Evolutionary conservation across 2,113 vertebrate species (phyloP).

Genomic region (Nothocercus julius): DNA sequence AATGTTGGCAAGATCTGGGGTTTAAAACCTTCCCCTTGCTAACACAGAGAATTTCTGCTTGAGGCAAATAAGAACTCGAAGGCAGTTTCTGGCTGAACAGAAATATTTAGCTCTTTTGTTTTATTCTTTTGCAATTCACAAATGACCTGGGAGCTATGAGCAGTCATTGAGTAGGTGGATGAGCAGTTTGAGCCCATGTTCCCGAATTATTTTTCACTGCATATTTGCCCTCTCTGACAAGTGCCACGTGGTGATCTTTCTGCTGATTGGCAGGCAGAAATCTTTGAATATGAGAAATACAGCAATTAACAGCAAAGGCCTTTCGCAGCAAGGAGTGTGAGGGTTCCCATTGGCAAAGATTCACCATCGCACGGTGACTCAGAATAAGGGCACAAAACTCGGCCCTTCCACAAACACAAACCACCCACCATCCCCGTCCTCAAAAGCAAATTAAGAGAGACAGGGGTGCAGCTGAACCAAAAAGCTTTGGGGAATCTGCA

Average conservation of each 20-base stretch:
- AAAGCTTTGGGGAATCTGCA: background rate
- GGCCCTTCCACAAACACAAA: background rate
- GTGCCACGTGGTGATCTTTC: background rate
- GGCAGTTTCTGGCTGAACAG: background rate
- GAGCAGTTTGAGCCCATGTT: background rate
- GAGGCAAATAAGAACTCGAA: background rate
- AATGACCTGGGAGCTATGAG: background rate
- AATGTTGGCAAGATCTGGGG: background rate
- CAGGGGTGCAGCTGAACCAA: background rate
- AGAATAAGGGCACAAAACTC: background rate
- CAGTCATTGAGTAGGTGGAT: background rate
- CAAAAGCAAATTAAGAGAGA: background rate
- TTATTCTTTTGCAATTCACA: background rate
- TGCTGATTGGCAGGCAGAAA: background rate
- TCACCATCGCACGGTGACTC: rapidly evolving
- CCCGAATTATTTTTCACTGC: background rate
- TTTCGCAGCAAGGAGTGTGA: background rate
- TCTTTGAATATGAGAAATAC: background rate
- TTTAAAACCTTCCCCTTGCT: background rate
- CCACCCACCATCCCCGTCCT: background rate
- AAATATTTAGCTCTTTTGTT: background rate
- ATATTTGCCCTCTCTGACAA: background rate
- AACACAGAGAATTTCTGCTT: background rate
- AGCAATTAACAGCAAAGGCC: background rate
- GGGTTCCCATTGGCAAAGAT: background rate